Evolutionary conservation across 2,888 invertebrate genomes (phyloP), one percentile per base, ranked within the genome.

Genomic region (Yponomeuta evonymella): DNA sequence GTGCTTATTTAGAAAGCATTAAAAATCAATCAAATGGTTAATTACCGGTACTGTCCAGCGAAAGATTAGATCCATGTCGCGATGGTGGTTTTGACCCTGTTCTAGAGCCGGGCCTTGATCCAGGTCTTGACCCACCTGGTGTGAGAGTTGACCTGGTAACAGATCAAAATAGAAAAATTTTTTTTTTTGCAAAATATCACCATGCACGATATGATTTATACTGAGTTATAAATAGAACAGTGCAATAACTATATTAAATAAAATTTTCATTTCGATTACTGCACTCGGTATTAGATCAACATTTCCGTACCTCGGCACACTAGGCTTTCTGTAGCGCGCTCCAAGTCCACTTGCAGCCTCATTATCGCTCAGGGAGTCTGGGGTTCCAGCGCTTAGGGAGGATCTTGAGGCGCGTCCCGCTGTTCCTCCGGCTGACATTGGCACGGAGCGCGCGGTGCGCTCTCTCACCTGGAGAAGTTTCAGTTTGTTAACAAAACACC

Each of bases 61-160:
- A 98, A 73, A 97, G 94, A 81, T 97, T 98, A 67, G 98, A 98
- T 76, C 98, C 98, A 82, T 98, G 97, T 78, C 98, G 95, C 76
- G 98, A 98, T 33, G 98, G 97, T 75, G 98, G 98, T 87, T 98
- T 97, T 74, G 97, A 97, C 73, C 97, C 97, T 73, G 96, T 94
- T 77, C 98, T 94, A 76, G 97, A 97, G 51, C 96, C 95, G 67
- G 97, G 96, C 79, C 97, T 94, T 72, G 97, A 97, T 73, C 96
- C 95, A 66, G 98, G 97, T 82, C 98, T 94, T 70, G 96, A 96
- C 70, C 96, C 96, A 80, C 96, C 96, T 73, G 96, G 96, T 68
- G 96, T 96, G 75, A 96, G 84, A 48, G 94, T 94, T 69, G 94
- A 94, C 81, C 95, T 94, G 78, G 85, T 72, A 30, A 43, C 5